Percentiles rank a stretch among this genome's conserved stretches.
Conservation (phyloP, 2,113 vertebrate species). For the Triplophysa siluroides region DNA sequence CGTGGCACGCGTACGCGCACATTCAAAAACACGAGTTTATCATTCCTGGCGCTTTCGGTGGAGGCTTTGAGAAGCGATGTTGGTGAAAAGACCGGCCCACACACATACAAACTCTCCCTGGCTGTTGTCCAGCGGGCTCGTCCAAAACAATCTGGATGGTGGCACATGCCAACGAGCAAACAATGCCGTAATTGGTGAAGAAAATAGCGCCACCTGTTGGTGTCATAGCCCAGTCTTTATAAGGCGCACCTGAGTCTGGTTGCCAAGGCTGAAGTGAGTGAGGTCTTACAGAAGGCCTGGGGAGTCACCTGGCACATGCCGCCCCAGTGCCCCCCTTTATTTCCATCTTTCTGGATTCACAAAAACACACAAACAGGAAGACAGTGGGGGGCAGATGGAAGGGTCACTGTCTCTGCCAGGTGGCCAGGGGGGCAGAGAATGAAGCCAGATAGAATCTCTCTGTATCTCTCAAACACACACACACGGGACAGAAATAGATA, state of each 20-base stretch:
- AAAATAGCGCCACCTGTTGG: constrained; percentile 78
- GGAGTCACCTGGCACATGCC: constrained; percentile 43
- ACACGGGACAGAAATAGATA: constrained; percentile 33
- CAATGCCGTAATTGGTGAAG: constrained; percentile 70
- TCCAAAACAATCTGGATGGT: constrained; percentile 68
- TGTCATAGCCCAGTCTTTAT: constrained; percentile 46
- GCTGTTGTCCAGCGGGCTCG: constrained; percentile 54
- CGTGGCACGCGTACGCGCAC: not conserved
- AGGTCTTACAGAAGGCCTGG: constrained; percentile 15
- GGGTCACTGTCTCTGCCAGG: constrained; percentile 69
- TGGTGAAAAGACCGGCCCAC: constrained; percentile 26
- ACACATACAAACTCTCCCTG: constrained; percentile 34
- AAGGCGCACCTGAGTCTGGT: constrained; percentile 42
- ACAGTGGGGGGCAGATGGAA: constrained; percentile 77
- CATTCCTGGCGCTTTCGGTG: constrained; percentile 19
- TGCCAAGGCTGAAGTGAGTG: constrained; percentile 6
- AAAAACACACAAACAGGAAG: constrained; percentile 47
- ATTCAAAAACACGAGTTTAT: constrained; percentile 24
- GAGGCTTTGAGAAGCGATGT: constrained; percentile 18
- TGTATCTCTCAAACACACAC: constrained; percentile 35
- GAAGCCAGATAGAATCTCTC: constrained; percentile 60
- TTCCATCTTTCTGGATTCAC: constrained; percentile 63
- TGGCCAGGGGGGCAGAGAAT: constrained; percentile 62
- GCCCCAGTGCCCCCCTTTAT: constrained; percentile 54
- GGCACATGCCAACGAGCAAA: constrained; percentile 69